Evolutionary conservation across 2,888 invertebrate species (phyloP), one percentile per base, ranked within the genome.

Genomic region (Oligia strigilis): DNA sequence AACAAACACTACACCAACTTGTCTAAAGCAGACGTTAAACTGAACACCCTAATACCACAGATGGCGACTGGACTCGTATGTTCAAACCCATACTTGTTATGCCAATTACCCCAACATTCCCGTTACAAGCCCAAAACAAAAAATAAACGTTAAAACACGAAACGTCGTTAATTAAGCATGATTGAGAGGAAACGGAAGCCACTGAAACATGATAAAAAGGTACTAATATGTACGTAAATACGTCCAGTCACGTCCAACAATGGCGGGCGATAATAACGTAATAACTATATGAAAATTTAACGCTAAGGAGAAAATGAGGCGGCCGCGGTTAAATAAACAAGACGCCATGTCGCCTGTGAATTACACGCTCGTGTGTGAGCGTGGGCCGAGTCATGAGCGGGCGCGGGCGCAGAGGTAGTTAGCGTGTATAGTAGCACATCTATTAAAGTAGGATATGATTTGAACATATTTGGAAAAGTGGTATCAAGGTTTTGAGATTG

Each of bases 291-390:
- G 94, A 93, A 94, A 94, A 95, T 94, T 94, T 93, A 90, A 91
- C 88, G 92, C 88, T 93, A 93, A 93, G 92, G 93, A 94, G 93
- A 92, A 72, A 92, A 91, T 84, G 88, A 89, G 90, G 90, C 91
- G 94, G 92, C 94, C 87, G 85, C 84, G 84, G 86, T 92, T 89
- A 92, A 92, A 94, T 94, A 95, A 96, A 96, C 95, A 95, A 91
- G 91, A 78, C 86, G 90, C 87, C 89, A 80, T 91, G 93, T 92
- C 92, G 91, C 90, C 87, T 87, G 84, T 88, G 92, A 92, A 92
- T 92, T 92, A 91, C 89, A 92, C 87, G 87, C 69, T 81, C 60
- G 71, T 52, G 74, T 60, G 71, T 23, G 67, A 58, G 91, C 83
- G 73, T 19, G 72, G 36, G 0, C 65, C n/a, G 14, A 69, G 77